Base-by-base conservation (phyloP, 2,113 vertebrate genomes). In the Thalassoma bifasciatum region DNA sequence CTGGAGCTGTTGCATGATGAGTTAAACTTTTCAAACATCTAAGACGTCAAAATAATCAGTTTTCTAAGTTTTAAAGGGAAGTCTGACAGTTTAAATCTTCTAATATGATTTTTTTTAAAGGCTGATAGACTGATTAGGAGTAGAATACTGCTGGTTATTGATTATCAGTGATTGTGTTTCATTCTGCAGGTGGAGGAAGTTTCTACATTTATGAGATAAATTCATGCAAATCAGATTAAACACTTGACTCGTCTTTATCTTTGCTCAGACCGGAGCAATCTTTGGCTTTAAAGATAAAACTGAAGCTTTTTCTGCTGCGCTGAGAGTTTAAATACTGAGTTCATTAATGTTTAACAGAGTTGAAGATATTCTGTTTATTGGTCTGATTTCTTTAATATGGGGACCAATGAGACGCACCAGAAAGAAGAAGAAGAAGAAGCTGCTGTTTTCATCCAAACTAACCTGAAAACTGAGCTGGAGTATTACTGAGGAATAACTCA, bases 271-370 rank as follows among this genome's bases (percentile, higher is more conserved):
- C 7, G 14, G 2, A 26, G 11, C 34, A 0, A 61, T 76, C 66
- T 77, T 77, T 77, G 74, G 74, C 58, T 49, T 69, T 10, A 3
- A 44, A 44, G 54, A 38, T 8, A 36, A 34, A 66, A 34, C 60
- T 40, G 38, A 40, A 40, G 13, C 10, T 13, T 42, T 12, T 56
- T 36, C 13, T 11, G 65, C 51, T 44, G 51, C 7, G 40, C 53
- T 13, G 7, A 11, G 2, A 30, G 30, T 30, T 30, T 30, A 30
- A 62, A 62, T 4, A 61, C 56, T 40, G 37, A 5, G 12, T 23
- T 2, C 17, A 44, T 16, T 3, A 44, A 16, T 14, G 5, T 44
- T 44, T 14, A 46, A 17, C 50, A 23, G 22, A 22, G 5, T 52
- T 52, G 1, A 16, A 17, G 16, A 7, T 14, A 44, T 19, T 47